Conservation (phyloP, 1,140 invertebrate species). For the Andricus grossulariae region DNA sequence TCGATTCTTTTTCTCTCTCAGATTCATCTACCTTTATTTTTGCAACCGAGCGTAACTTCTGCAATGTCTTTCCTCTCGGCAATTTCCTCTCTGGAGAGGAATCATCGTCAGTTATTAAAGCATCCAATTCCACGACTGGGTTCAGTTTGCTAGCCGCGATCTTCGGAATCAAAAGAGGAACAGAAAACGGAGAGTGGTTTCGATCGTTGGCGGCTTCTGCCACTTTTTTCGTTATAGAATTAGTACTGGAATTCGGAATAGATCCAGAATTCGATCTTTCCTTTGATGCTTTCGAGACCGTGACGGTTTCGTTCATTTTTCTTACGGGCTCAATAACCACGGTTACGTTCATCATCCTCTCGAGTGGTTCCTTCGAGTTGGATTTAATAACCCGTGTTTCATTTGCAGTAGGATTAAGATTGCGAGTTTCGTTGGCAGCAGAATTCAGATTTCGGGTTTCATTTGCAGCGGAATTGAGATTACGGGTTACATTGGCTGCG, state of each 20-base stretch:
- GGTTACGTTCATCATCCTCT: slow-evolving; percentile 61
- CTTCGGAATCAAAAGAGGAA: background rate
- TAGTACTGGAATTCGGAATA: background rate
- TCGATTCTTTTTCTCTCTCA: background rate
- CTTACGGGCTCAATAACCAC: slow-evolving; percentile 63
- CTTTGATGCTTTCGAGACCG: slow-evolving; percentile 38
- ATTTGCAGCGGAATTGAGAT: background rate
- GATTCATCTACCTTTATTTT: slow-evolving; percentile 36
- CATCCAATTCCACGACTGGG: slow-evolving; percentile 41
- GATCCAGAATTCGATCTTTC: background rate
- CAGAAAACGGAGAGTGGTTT: background rate
- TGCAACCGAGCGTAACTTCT: slow-evolving; percentile 5
- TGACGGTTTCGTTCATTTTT: background rate
- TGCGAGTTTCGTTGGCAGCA: background rate
- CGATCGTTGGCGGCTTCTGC: background rate
- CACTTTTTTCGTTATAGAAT: slow-evolving; percentile 15
- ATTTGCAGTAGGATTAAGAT: background rate
- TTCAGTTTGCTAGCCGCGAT: slow-evolving; percentile 7
- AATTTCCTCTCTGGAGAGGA: slow-evolving; percentile 63
- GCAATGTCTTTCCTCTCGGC: slow-evolving; percentile 1
- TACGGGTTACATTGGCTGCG: background rate
- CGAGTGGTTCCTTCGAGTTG: slow-evolving; percentile 46
- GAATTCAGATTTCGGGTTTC: background rate
- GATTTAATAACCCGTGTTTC: slow-evolving; percentile 10
- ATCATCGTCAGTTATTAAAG: slow-evolving; percentile 71